Evolutionary conservation across 2,797 vertebrate genomes (phyloP).

Genomic region (Syngnathus rostellatus): DNA sequence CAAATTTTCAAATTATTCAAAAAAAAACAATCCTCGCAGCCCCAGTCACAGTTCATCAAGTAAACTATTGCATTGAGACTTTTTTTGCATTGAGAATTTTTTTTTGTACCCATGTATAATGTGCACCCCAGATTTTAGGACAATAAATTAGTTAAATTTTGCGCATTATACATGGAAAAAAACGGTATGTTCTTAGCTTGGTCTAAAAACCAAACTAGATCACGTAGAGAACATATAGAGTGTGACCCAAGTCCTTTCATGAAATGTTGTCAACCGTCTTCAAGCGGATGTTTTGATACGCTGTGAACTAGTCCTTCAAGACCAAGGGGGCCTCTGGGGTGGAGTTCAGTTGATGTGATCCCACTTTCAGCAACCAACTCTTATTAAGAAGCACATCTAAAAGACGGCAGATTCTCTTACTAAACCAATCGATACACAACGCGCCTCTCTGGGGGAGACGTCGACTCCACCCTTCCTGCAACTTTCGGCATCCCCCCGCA

Average conservation of each 20-base stretch:
- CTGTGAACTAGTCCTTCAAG: slow-evolving; percentile 35
- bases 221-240: too few species aligned
- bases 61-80: too few species aligned
- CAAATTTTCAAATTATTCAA: too few species aligned
- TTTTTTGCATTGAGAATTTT: too few species aligned
- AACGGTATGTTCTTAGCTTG: neutral
- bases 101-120: too few species aligned
- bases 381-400: slow-evolving; percentile 67
- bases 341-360: slow-evolving; percentile 53
- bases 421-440: slow-evolving; percentile 66
- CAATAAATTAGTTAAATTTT: too few species aligned
- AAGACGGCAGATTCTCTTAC: slow-evolving; percentile 68
- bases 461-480: slow-evolving; percentile 40
- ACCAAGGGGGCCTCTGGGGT: slow-evolving; percentile 38
- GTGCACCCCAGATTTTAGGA: too few species aligned
- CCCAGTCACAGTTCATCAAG: too few species aligned
- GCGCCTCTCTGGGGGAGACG: slow-evolving; percentile 37
- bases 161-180: too few species aligned
- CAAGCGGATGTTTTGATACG: slow-evolving; percentile 36
- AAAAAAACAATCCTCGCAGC: too few species aligned
- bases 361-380: slow-evolving; percentile 53
- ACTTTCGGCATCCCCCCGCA: slow-evolving; percentile 33
- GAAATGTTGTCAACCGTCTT: slow-evolving; percentile 1
- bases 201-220: neutral
- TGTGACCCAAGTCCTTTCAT: neutral